A percentile compares a stretch with the other conserved stretches of the same genome.
Conservation (phyloP, 2,888 invertebrate genomes). For the Drosophila subsilvestris region DNA sequence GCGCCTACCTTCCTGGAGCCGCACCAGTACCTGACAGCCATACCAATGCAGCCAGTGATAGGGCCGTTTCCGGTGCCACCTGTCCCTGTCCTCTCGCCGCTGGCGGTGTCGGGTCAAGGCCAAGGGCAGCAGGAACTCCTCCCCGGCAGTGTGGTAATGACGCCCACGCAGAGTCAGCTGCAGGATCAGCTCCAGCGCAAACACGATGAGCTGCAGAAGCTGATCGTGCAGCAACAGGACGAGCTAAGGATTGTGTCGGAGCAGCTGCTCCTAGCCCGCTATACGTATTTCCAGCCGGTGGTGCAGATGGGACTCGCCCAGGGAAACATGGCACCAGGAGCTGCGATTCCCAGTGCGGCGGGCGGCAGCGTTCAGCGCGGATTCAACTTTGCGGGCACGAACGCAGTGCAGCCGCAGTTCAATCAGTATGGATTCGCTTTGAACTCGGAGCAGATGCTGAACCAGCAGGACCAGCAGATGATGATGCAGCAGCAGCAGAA, state of each 20-base stretch:
- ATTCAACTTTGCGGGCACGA: constrained; percentile 65
- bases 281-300: constrained; percentile 87
- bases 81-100: constrained; percentile 82
- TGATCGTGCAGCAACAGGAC: constrained; percentile 94
- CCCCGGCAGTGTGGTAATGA: constrained; percentile 85
- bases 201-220: constrained; percentile 93
- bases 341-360: constrained; percentile 49
- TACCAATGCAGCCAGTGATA: constrained; percentile 86
- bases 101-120: constrained; percentile 63
- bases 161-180: constrained; percentile 86
- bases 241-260: constrained; percentile 94
- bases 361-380: constrained; percentile 51
- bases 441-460: constrained; percentile 76
- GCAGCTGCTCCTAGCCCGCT: constrained; percentile 91
- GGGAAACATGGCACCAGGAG: constrained; percentile 47
- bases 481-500: constrained; percentile 77
- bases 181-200: constrained; percentile 92
- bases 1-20: constrained; percentile 84
- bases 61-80: constrained; percentile 85
- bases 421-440: constrained; percentile 81
- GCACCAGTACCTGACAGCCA: constrained; percentile 86
- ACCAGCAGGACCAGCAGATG: constrained; percentile 77
- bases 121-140: constrained; percentile 73
- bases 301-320: constrained; percentile 73
- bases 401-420: constrained; percentile 77